Base-by-base conservation (phyloP, 2,888 invertebrate genomes). In the Ornithoptera priamus region DNA sequence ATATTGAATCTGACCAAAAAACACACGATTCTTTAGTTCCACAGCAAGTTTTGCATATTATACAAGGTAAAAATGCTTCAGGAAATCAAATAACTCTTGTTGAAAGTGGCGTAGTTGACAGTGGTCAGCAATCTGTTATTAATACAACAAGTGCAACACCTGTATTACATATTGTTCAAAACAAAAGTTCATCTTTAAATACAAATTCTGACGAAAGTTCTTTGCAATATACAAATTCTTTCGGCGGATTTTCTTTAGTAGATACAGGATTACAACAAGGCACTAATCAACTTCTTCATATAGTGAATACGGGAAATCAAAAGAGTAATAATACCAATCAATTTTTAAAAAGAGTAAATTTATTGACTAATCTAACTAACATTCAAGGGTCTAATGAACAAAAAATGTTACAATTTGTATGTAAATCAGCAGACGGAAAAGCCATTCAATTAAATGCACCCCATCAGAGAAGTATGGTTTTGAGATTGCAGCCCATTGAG, bases 401-500 rank as follows among this genome's bases (percentile, higher is more conserved):
- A 75, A 93, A 93, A 80, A 92, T 93, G 90, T 92, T 94, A 39
- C 94, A 94, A 76, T 94, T 94, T 78, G 93, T 95, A 61, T 95
- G 94, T 78, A 95, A 95, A 84, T 94, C 95, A 57, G 88, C 93
- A 22, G 94, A 94, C 76, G 94, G 94, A 15, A 94, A 94, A 84
- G 82, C 93, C 67, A 93, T 94, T 73, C 94, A 94, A 71, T 80
- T 94, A 20, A 93, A 93, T 72, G 87, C 93, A 22, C 90, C 93
- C 36, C 90, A 93, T 74, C 93, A 93, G 73, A 88, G 93, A 75
- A 89, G 93, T 74, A 93, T 93, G 89, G 93, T 93, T 10, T 75
- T 92, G 59, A 82, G 92, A 75, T 76, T 92, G 70, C 93, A 92
- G 72, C 90, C 90, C 2, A 88, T 92, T 66, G 92, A 92, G 72